Evolutionary conservation across 64 coral and sea anemone species (phyloP).

Genomic region (Trachythela sp.): DNA sequence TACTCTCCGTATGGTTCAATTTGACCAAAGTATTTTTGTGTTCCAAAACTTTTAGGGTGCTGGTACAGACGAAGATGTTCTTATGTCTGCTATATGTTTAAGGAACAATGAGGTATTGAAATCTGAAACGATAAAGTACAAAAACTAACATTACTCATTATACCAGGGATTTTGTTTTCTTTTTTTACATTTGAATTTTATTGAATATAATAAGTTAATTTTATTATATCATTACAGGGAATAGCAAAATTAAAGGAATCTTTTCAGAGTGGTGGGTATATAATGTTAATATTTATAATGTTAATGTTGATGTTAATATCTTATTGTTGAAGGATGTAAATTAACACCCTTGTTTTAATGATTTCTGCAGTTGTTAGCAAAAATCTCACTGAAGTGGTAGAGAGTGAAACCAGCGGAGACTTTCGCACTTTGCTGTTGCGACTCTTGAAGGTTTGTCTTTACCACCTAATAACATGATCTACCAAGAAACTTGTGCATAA

Average conservation of each 20-base stretch:
- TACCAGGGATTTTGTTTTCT: neutral
- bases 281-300: neutral
- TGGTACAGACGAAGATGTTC: neutral
- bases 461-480: no score
- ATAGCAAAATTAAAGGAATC: neutral
- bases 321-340: no score
- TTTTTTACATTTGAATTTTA: no score
- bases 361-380: conserved; percentile 5
- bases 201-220: neutral
- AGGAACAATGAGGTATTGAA: neutral
- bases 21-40: no score
- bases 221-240: neutral
- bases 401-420: conserved; percentile 80
- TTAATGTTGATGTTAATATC: no score
- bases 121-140: no score
- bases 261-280: neutral
- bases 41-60: neutral
- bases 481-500: no score
- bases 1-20: no score
- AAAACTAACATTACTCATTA: neutral
- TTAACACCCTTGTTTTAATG: no score
- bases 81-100: neutral
- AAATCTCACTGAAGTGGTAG: conserved; percentile 51
- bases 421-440: conserved; percentile 64
- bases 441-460: conserved; percentile 49